Conservation (phyloP, 1,140 invertebrate species). For the Drosophila pandora region DNA sequence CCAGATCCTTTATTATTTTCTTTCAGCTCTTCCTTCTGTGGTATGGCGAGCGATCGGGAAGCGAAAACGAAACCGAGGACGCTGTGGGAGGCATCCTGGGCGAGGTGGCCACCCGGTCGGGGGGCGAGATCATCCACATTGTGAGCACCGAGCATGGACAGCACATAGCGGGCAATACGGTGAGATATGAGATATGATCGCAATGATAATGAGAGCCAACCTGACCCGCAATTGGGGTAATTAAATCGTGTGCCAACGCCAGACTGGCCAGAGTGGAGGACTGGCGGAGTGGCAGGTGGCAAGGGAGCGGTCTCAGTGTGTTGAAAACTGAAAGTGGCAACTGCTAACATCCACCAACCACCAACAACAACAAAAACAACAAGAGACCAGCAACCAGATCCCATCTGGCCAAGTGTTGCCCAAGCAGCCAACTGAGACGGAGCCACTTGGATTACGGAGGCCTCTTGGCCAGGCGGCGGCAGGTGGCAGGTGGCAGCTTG, state of each 20-base stretch:
- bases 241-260: constrained; percentile 52
- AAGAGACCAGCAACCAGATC: constrained; percentile 27
- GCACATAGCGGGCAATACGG: constrained; percentile 80
- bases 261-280: neutral
- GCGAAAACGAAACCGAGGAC: constrained; percentile 80
- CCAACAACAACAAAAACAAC: neutral
- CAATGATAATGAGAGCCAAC: constrained; percentile 28
- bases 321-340: constrained; percentile 71
- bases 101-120: constrained; percentile 78
- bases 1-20: neutral
- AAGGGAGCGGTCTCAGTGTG: constrained; percentile 25
- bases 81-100: constrained; percentile 73
- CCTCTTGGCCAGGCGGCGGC: constrained; percentile 60
- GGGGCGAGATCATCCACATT: constrained; percentile 81
- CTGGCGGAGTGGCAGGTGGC: neutral
- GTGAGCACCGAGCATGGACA: constrained; percentile 79
- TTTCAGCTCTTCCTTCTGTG: constrained; percentile 51
- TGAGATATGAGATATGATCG: constrained; percentile 58
- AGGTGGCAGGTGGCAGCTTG: constrained; percentile 51
- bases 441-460: constrained; percentile 67
- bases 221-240: constrained; percentile 65
- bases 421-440: constrained; percentile 77
- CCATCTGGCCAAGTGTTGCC: constrained; percentile 56
- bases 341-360: constrained; percentile 27
- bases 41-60: constrained; percentile 66